Evolutionary conservation across 1,140 invertebrate genomes (phyloP).

Genomic region (Cylas formicarius): DNA sequence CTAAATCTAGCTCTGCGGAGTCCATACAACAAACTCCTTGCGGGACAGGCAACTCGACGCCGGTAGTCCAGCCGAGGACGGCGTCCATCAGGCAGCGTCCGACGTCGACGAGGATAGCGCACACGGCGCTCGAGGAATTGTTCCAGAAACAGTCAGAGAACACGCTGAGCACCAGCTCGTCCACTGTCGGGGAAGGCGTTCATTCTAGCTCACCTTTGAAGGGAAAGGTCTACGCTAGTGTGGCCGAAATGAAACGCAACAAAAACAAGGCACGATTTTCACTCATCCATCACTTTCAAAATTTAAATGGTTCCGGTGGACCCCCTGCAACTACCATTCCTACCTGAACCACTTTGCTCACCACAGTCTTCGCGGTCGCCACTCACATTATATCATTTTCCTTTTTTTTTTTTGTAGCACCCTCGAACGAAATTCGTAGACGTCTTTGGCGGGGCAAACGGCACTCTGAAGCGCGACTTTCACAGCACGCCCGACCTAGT

Average conservation of each 20-base stretch:
- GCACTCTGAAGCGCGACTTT: conserved; percentile 78
- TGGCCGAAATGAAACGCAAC: conserved; percentile 88
- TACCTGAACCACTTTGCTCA: too few relatives aligned
- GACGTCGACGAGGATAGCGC: conserved; percentile 77
- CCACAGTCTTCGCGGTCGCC: too few relatives aligned
- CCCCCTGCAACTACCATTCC: too few relatives aligned
- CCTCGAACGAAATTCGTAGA: conserved; percentile 49
- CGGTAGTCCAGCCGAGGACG: conserved; percentile 65
- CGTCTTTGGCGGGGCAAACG: conserved; percentile 45
- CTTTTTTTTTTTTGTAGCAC: too few relatives aligned
- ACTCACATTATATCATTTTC: conserved; percentile 7
- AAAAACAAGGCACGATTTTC: conserved; percentile 59
- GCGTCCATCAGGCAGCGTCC: conserved; percentile 83
- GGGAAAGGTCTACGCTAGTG: conserved; percentile 81
- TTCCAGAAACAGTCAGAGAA: conserved; percentile 71
- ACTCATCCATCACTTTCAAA: neutral
- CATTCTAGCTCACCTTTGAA: conserved; percentile 56
- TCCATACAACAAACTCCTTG: conserved; percentile 58
- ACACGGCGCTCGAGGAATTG: conserved; percentile 82
- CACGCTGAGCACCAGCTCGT: conserved; percentile 67
- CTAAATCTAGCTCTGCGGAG: conserved; percentile 72
- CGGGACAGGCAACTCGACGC: conserved; percentile 46
- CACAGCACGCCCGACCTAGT: conserved; percentile 81
- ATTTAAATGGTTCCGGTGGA: too few relatives aligned
- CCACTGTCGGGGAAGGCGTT: conserved; percentile 45